A percentile compares a stretch with the other conserved stretches of the same genome.
Conservation (phyloP, 2,888 invertebrate genomes). For the Lottia gigantea region DNA sequence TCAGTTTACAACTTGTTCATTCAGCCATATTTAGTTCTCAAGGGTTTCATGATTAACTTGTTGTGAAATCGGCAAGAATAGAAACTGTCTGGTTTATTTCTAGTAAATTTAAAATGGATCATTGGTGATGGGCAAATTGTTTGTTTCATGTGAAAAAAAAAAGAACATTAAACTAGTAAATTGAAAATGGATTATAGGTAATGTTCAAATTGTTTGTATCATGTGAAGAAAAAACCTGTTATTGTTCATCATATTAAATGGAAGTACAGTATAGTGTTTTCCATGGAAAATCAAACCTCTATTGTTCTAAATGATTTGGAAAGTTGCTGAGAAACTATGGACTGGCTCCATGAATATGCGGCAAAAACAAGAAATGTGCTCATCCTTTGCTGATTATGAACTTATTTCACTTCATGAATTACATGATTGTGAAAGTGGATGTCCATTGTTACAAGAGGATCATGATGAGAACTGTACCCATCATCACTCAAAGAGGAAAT, state of each 20-base stretch:
- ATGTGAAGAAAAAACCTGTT: too few relatives aligned
- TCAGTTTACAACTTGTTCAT: neutral
- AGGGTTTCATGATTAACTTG: neutral
- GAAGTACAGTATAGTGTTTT: neutral
- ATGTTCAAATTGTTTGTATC: too few relatives aligned
- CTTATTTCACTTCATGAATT: neutral
- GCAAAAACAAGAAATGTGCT: conserved; percentile 4
- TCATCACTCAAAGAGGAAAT: neutral
- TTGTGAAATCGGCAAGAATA: too few relatives aligned
- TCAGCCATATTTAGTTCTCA: neutral
- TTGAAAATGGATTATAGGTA: too few relatives aligned
- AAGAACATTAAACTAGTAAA: too few relatives aligned
- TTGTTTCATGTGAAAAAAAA: too few relatives aligned
- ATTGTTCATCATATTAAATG: too few relatives aligned
- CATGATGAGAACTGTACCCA: neutral
- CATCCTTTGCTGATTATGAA: conserved; percentile 4
- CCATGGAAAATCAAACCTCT: conserved; percentile 4
- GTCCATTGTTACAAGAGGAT: conserved; percentile 2
- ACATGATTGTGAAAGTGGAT: conserved; percentile 3
- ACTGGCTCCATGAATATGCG: conserved; percentile 10
- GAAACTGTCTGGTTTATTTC: too few relatives aligned
- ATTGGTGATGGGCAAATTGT: too few relatives aligned
- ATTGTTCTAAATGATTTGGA: conserved; percentile 29
- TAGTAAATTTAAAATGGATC: too few relatives aligned
- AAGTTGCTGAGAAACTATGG: conserved; percentile 28